Evolutionary conservation across 2,113 vertebrate species (phyloP), one percentile per base, ranked within the genome.

Genomic region (Tichodroma muraria): DNA sequence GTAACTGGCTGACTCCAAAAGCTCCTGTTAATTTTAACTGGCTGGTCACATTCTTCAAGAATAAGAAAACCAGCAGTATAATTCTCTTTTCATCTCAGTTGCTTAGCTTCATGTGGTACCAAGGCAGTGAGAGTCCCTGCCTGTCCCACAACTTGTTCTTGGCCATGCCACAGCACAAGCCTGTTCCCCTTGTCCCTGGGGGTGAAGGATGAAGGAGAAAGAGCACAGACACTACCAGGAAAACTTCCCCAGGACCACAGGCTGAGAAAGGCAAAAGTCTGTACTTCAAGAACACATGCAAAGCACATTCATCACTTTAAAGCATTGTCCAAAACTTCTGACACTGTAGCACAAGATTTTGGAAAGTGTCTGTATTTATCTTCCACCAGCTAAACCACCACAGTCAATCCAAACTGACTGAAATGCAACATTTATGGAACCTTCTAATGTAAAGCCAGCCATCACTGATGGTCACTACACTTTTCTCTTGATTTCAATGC

Each of bases 401-500:
- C 1, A 89, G 47, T 40, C 73, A 80, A 31, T 56, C 50, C 72
- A 69, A 52, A 44, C 19, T 17, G 83, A 84, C n/a, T 86, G 70
- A 79, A 88, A 84, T 76, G 4, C 59, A 79, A 71, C 54, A 76
- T 83, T 78, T 61, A 44, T 52, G 35, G 66, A 84, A 70, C 40
- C 9, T 47, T 44, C 59, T 61, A 38, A 85, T 5, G 22, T 27
- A 70, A 95, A 91, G 80, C 25, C 57, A 66, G 45, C 56, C 75
- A 63, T 25, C 5, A 2, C 28, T 44, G 25, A 75, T 17, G 44
- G 70, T 54, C 80, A 33, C 57, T 20, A 13, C 1, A 3, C 31
- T 72, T 73, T 88, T 57, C 65, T 85, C 91, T 70, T 71, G 28
- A 92, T 80, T 92, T 94, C 70, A 83, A 15, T 79, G 91, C 47